These are phyloP conservation scores for Mallotus villosus DNA, from an alignment of 2,797 vertebrate species.

Conservation along the genomic window DNA sequence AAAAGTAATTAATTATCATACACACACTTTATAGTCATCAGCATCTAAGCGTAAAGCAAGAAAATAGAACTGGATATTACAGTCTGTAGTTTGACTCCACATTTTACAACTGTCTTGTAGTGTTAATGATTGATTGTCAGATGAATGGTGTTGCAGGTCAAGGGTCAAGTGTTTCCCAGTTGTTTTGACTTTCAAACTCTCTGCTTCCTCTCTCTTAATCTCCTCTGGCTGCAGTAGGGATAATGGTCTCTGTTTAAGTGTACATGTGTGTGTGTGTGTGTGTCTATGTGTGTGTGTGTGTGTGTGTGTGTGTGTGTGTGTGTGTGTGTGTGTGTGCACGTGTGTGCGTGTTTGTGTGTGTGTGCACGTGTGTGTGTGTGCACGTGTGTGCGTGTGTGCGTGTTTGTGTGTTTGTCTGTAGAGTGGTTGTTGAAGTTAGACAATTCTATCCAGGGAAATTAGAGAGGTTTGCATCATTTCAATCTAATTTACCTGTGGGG, in stretches of 20 bases:
- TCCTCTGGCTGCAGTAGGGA: conserved; percentile 47
- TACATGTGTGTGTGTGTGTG: conserved; percentile 11
- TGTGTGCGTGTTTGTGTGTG: neutral
- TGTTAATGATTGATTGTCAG: conserved; percentile 47
- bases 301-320: neutral
- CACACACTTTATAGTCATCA: conserved; percentile 54
- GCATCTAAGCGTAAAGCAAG: conserved; percentile 44
- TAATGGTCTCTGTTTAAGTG: conserved; percentile 31
- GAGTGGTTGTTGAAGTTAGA: neutral
- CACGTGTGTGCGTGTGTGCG: neutral
- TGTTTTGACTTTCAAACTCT: conserved; percentile 65
- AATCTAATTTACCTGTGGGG: conserved; percentile 57
- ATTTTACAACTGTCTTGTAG: conserved; percentile 46
- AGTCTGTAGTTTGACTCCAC: conserved; percentile 24
- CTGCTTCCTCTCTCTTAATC: conserved; percentile 64
- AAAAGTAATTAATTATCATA: conserved; percentile 71
- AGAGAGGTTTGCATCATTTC: conserved; percentile 49
- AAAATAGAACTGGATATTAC: conserved; percentile 36
- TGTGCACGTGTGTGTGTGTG: conserved; percentile 8
- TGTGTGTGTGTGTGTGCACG: neutral
- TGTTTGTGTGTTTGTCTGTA: conserved; percentile 2
- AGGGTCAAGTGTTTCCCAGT: conserved; percentile 64
- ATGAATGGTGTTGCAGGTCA: conserved; percentile 61
- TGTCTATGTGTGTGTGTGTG: neutral
- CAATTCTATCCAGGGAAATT: conserved; percentile 33